These are phyloP conservation scores for Corbicula japonica DNA, from an alignment of 2,888 invertebrate genomes.

Conservation along the genomic window DNA sequence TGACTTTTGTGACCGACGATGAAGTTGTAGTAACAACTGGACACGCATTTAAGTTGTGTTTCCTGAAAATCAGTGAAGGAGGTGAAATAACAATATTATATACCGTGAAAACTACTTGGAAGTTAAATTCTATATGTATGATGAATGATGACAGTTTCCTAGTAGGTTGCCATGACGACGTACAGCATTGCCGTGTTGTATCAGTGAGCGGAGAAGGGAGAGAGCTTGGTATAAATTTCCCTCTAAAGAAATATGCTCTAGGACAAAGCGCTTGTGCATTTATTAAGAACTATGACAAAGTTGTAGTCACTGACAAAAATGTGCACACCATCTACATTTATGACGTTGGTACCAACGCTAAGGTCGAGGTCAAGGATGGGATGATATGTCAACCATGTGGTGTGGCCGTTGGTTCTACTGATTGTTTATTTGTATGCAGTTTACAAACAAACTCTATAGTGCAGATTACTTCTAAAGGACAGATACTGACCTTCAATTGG, in stretches of 20 bases:
- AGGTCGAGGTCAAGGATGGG: slow-evolving; percentile 18
- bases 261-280: slow-evolving; percentile 22
- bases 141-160: background rate
- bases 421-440: slow-evolving; percentile 33
- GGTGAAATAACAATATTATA: background rate
- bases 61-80: no score
- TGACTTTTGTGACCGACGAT: slow-evolving; percentile 1
- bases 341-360: slow-evolving; percentile 5
- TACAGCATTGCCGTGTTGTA: slow-evolving; percentile 7
- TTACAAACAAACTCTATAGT: slow-evolving; percentile 9
- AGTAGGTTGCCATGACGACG: slow-evolving; percentile 8
- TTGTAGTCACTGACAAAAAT: slow-evolving; percentile 13
- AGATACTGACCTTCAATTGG: no score
- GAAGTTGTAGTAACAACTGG: slow-evolving; percentile 13
- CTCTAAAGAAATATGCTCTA: slow-evolving; percentile 21
- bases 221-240: slow-evolving; percentile 20
- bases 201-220: slow-evolving; percentile 6
- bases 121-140: slow-evolving; percentile 11
- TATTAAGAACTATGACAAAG: slow-evolving; percentile 3
- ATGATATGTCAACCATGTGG: slow-evolving; percentile 18
- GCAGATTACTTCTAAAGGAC: slow-evolving; percentile 11
- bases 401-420: slow-evolving; percentile 20
- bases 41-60: slow-evolving; percentile 4
- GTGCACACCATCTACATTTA: slow-evolving; percentile 25
- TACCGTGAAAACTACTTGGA: background rate